Evolutionary conservation across 2,797 vertebrate genomes (phyloP).

Genomic region (Lutra lutra): DNA sequence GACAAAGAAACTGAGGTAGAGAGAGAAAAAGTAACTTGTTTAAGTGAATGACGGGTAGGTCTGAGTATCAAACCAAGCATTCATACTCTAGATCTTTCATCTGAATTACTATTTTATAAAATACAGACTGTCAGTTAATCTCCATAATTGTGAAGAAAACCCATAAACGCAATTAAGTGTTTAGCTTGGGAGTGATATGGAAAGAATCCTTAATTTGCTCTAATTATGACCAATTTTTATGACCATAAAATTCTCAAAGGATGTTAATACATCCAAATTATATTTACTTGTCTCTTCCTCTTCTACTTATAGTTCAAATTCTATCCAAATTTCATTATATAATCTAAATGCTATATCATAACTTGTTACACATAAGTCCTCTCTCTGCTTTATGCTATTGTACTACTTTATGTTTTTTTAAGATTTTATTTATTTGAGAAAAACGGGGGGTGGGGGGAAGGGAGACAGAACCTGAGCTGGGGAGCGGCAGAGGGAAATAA

Average conservation of each 20-base stretch:
- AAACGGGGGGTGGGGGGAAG: not conserved
- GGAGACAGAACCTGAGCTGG: fast-evolving
- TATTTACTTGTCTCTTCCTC: not conserved
- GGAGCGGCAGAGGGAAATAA: not conserved
- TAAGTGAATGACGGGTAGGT: not conserved
- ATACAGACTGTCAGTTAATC: not conserved
- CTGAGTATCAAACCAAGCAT: not conserved
- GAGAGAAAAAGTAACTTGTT: not conserved
- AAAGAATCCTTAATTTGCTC: not conserved
- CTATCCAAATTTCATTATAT: not conserved
- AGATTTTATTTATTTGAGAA: not conserved
- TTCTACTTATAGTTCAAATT: not conserved
- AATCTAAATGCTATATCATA: not conserved
- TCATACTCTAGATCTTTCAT: not conserved
- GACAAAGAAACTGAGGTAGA: not conserved
- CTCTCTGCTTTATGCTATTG: not conserved
- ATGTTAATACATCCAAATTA: not conserved
- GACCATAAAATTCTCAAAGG: not conserved
- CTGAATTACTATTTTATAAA: not conserved
- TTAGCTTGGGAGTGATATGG: not conserved
- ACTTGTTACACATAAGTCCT: not conserved
- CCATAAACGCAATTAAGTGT: not conserved
- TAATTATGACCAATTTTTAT: not conserved
- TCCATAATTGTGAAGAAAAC: not conserved
- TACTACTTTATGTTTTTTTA: not conserved